phyloP scores from a whole-genome alignment of 2,888 invertebrate species.

The Trachelus troglodyta region DNA sequence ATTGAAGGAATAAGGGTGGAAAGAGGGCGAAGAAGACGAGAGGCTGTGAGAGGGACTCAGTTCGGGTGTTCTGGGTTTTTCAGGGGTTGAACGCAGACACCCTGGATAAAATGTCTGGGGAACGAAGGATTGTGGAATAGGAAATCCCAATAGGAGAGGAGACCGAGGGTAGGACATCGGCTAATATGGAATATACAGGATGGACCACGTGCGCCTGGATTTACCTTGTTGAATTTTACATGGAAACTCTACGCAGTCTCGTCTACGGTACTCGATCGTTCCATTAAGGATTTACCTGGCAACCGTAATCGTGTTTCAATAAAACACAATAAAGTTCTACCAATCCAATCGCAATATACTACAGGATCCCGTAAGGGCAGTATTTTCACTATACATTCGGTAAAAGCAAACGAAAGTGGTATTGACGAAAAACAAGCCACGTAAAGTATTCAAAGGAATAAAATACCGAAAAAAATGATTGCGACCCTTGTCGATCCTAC shows the following conservation, averaged over 20 bases:
- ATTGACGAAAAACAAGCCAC: neutral
- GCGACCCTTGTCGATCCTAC: neutral
- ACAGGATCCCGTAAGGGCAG: neutral
- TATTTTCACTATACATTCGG: neutral
- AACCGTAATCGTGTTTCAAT: constrained; percentile 15
- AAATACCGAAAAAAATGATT: neutral
- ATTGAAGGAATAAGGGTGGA: constrained; percentile 51
- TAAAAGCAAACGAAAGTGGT: neutral
- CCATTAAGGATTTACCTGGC: constrained; percentile 20
- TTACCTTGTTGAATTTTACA: constrained; percentile 51
- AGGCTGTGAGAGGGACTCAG: constrained; percentile 13
- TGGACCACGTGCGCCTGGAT: constrained; percentile 41
- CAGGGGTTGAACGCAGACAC: neutral
- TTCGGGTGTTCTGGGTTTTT: neutral
- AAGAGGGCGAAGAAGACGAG: constrained; percentile 32
- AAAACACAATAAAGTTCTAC: constrained; percentile 5
- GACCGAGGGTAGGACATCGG: constrained; percentile 11
- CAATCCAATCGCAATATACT: neutral
- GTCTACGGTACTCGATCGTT: constrained; percentile 12
- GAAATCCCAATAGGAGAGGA: neutral
- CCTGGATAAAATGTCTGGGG: neutral
- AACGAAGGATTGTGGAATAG: neutral
- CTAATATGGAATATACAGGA: constrained; percentile 26
- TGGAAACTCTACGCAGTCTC: constrained; percentile 32
- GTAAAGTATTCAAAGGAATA: neutral